Conservation (phyloP, 2,888 invertebrate genomes). For the Halictus quadricinctus region DNA sequence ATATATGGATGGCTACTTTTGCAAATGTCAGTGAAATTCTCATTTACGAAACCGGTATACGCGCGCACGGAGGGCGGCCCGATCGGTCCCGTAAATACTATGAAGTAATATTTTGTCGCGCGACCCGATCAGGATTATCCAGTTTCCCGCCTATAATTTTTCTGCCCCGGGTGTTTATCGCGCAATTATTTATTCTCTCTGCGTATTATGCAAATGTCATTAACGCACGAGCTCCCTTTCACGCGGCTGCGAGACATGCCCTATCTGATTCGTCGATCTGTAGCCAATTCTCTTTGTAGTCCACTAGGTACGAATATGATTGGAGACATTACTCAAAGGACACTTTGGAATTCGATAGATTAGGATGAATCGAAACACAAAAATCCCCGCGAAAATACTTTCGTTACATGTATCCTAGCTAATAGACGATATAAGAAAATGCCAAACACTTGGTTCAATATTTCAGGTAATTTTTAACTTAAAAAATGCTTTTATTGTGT, state of each 20-base stretch:
- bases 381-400: background rate
- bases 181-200: slow-evolving; percentile 20
- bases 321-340: background rate
- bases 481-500: no score
- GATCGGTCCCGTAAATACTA: slow-evolving; percentile 21
- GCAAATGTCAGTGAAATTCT: slow-evolving; percentile 55
- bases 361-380: background rate
- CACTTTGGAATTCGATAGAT: background rate
- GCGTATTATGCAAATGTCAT: slow-evolving; percentile 39
- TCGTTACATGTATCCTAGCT: no score
- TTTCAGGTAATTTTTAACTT: no score
- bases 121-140: slow-evolving; percentile 48
- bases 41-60: slow-evolving; percentile 50
- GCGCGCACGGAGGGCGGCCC: background rate
- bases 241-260: background rate
- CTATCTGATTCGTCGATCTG: background rate
- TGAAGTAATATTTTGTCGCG: slow-evolving; percentile 22
- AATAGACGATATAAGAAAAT: no score
- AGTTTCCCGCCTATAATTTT: slow-evolving; percentile 34
- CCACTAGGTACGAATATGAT: background rate
- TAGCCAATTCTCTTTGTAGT: slow-evolving; percentile 5
- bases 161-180: background rate
- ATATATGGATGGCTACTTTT: slow-evolving; percentile 29
- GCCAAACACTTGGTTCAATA: no score
- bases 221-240: slow-evolving; percentile 25